Percentiles rank a stretch among this genome's conserved stretches.
Evolutionary conservation across 35 echinoderm and acorn worm genomes (phyloP).

Genomic region (Lytechinus variegatus): DNA sequence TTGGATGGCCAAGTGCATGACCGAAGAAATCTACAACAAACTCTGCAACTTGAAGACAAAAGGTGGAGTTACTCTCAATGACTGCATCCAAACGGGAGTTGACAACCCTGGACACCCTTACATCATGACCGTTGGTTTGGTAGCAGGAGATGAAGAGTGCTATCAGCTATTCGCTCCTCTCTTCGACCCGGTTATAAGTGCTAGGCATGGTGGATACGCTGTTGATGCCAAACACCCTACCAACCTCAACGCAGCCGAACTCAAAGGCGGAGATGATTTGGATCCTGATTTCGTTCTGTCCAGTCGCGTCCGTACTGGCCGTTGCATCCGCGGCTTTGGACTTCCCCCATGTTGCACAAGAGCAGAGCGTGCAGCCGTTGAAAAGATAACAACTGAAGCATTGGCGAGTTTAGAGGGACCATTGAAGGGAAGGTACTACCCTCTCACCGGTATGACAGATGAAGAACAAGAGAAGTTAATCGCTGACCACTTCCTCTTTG

Average conservation of each 20-base stretch:
- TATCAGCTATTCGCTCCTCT: slow-evolving; percentile 86
- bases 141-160: slow-evolving; percentile 97
- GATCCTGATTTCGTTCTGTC: slow-evolving; percentile 96
- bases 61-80: slow-evolving; percentile 75
- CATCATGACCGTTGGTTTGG: slow-evolving; percentile 94
- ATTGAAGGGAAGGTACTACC: slow-evolving; percentile 91
- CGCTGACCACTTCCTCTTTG: slow-evolving; percentile 96
- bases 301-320: slow-evolving; percentile 94
- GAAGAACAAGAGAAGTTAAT: slow-evolving; percentile 88
- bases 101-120: slow-evolving; percentile 98
- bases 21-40: slow-evolving; percentile 83
- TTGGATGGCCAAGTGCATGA: slow-evolving; percentile 82
- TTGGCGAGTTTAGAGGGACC: slow-evolving; percentile 69
- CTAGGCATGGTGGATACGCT: slow-evolving; percentile 76
- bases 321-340: slow-evolving; percentile 78
- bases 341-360: slow-evolving; percentile 84
- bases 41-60: slow-evolving; percentile 75
- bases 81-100: slow-evolving; percentile 94
- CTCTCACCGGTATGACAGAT: slow-evolving; percentile 88
- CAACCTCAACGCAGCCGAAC: slow-evolving; percentile 71
- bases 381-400: slow-evolving; percentile 72
- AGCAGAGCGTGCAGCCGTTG: slow-evolving; percentile 74
- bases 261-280: slow-evolving; percentile 81
- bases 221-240: slow-evolving; percentile 84
- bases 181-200: slow-evolving; percentile 91